Base-by-base conservation (phyloP, 1,140 invertebrate genomes). In the Dinothrombium tinctorium region DNA sequence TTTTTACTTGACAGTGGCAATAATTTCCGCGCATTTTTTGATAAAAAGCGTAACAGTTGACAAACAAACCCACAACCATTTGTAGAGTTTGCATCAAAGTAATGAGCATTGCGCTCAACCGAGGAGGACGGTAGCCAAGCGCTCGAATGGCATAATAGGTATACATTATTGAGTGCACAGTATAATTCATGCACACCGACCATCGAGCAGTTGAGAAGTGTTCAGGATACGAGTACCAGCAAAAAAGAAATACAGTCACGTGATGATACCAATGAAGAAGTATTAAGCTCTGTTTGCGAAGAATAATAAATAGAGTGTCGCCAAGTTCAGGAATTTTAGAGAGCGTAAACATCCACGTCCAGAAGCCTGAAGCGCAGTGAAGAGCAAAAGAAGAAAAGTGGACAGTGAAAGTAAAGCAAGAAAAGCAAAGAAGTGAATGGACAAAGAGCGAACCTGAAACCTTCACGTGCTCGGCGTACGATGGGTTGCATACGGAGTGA, bases 101-200 rank as follows among this genome's bases (percentile, higher is more conserved):
- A 49, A 98, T 90, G 37, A 76, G 58, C 76, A 96, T 92, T 24
- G 83, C 74, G 33, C 95, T 70, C 49, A 67, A 70, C 43, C 49
- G 49, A 12, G 89, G 87, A 26, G 89, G 72, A 48, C 68, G 69
- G 56, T 82, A 78, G 33, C 76, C 72, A 68, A 90, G 74, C 33
- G 86, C 81, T 47, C 77, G 70, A 6, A 92, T 59, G 0, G 82
- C 81, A 59, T 92, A 96, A 60, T 98, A 98, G 3, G 78, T 72
- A 62, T 96, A 96, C 92, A 98, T 98, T 47, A 92, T 66, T 44
- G 84, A 81, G 62, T 98, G 92, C 17, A 98, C 87, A 49, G 64
- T 87, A 86, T 56, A 96, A 62, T 98, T 98, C 79, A 98, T 92
- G n/a, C 87, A 80, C 54, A 95, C 81, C 59, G 90, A 96, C 89